A percentile compares a stretch with the other conserved stretches of the same genome.
phyloP scores from a whole-genome alignment of 1,140 invertebrate species.

The Hylaeus anthracinus region DNA sequence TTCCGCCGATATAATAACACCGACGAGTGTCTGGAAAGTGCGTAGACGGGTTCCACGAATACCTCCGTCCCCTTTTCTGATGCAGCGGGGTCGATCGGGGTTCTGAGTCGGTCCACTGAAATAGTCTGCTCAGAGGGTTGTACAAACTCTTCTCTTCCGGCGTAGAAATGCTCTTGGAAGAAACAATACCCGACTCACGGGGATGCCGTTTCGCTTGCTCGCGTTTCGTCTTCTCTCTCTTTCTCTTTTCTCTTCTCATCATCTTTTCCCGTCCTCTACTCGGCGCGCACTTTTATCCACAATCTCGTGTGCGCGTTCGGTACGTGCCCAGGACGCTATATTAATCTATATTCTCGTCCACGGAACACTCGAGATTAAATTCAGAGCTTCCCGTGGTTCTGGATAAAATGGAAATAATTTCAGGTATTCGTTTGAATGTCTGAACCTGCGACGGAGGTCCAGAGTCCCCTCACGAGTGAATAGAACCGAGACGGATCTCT shows the following conservation, averaged over 20 bases:
- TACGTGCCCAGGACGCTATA: slow-evolving; percentile 4
- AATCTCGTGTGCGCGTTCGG: slow-evolving; percentile 31
- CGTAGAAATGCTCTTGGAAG: slow-evolving; percentile 30
- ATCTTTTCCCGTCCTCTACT: not conserved
- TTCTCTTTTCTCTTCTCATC: not conserved
- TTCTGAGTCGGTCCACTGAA: slow-evolving; percentile 18
- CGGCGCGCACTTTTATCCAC: slow-evolving; percentile 39
- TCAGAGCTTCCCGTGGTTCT: not conserved
- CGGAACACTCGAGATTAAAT: slow-evolving; percentile 16
- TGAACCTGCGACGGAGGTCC: too few species aligned
- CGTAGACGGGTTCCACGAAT: not conserved
- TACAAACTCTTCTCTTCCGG: slow-evolving; percentile 36
- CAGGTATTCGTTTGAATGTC: not conserved
- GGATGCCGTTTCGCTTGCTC: not conserved
- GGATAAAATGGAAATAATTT: slow-evolving; percentile 8
- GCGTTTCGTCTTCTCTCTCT: not conserved
- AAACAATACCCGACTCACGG: slow-evolving; percentile 43
- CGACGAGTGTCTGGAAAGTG: not conserved
- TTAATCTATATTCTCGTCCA: slow-evolving; percentile 38
- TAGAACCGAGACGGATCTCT: not conserved
- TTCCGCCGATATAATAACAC: not conserved
- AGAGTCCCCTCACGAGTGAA: too few species aligned
- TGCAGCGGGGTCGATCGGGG: not conserved
- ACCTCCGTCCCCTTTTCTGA: not conserved
- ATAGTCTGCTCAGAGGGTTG: slow-evolving; percentile 53